Conservation (phyloP, 2,888 invertebrate genomes). For the Oeneis ivallda region DNA sequence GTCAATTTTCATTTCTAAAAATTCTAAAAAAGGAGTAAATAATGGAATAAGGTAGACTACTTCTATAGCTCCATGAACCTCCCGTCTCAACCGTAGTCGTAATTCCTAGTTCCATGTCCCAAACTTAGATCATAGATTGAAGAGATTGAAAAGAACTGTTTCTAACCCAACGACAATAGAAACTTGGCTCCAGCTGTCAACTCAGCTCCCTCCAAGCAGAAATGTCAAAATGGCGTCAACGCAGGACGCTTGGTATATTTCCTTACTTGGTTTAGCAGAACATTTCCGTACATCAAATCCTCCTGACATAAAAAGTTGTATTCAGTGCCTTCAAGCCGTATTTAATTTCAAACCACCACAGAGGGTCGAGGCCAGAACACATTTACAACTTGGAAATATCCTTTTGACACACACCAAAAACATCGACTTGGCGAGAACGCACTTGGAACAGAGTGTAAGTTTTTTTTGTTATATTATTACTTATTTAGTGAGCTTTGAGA, state of each 20-base stretch:
- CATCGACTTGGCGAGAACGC: conserved; percentile 95
- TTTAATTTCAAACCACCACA: conserved; percentile 97
- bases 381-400: conserved; percentile 97
- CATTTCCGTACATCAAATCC: conserved; percentile 97
- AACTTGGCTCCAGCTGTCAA: conserved; percentile 46
- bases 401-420: conserved; percentile 97
- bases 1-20: too few species aligned
- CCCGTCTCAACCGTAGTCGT: too few species aligned
- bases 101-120: too few species aligned
- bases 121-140: too few species aligned
- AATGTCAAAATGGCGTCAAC: conserved; percentile 89
- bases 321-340: conserved; percentile 98
- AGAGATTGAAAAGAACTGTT: too few species aligned
- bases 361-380: conserved; percentile 96
- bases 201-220: conserved; percentile 76
- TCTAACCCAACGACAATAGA: too few species aligned
- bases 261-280: conserved; percentile 97
- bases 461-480: conserved; percentile 47
- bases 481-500: conserved; percentile 10
- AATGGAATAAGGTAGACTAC: too few species aligned
- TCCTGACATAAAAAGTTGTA: conserved; percentile 97
- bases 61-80: too few species aligned
- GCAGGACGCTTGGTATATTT: conserved; percentile 98
- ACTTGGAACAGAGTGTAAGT: conserved; percentile 97
- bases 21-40: too few species aligned